Evolutionary conservation across 2,797 vertebrate species (phyloP).

Genomic region (Paramormyrops hopkinsi): DNA sequence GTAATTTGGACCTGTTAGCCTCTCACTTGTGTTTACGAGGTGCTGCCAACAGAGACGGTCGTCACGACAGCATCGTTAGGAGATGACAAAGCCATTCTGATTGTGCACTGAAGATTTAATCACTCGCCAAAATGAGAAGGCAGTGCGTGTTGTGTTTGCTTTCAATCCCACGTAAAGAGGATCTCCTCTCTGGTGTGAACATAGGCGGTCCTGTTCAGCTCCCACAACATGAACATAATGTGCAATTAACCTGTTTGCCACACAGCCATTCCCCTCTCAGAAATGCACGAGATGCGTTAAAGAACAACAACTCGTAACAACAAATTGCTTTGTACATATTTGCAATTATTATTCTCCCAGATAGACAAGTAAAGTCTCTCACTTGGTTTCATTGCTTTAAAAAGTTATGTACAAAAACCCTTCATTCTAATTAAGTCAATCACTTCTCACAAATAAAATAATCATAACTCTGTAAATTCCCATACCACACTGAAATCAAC

Average conservation of each 20-base stretch:
- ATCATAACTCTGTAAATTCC: not conserved
- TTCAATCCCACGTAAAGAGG: conserved; percentile 17
- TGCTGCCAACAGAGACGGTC: conserved; percentile 43
- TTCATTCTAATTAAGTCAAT: not conserved
- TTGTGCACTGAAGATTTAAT: conserved; percentile 37
- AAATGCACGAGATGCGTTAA: not conserved
- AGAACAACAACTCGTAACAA: not conserved
- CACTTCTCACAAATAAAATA: not conserved
- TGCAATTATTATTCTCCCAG: not conserved
- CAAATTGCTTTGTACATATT: not conserved
- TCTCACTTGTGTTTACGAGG: conserved; percentile 26
- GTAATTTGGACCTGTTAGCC: conserved; percentile 34
- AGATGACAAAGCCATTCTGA: conserved; percentile 44
- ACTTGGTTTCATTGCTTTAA: not conserved
- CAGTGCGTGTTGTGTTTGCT: conserved; percentile 39
- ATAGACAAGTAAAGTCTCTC: not conserved
- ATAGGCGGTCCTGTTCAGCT: conserved; percentile 47
- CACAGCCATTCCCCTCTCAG: not conserved
- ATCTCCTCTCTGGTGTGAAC: conserved; percentile 65
- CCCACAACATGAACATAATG: not conserved
- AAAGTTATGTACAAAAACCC: not conserved
- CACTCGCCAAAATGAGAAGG: conserved; percentile 35
- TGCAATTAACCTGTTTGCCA: not conserved
- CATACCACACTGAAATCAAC: not conserved
- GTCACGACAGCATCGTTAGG: conserved; percentile 40